Conservation (phyloP, 2,888 invertebrate species). For the Phytoseiulus persimilis region DNA sequence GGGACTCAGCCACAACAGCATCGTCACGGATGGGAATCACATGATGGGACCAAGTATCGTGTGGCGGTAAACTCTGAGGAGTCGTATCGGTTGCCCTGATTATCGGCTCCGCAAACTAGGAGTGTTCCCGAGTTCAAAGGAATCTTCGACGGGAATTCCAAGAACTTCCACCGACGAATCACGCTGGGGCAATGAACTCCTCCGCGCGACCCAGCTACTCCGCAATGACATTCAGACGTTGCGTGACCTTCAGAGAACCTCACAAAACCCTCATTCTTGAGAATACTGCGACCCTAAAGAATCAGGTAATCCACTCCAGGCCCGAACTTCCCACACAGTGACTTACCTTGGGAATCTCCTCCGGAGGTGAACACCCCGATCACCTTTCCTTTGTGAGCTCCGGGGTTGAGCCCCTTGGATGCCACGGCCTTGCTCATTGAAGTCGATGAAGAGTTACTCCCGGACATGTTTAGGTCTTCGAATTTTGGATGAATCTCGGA, state of each 20-base stretch:
- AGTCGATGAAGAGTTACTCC: neutral
- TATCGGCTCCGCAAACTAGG: no score
- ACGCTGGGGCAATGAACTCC: neutral
- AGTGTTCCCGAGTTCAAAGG: neutral
- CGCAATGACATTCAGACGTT: neutral
- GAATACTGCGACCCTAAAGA: no score
- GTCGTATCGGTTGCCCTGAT: no score
- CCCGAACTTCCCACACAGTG: neutral
- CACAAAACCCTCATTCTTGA: neutral
- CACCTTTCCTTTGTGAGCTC: conserved; percentile 79
- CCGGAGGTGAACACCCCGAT: conserved; percentile 94
- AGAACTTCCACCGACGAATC: neutral
- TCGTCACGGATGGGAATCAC: no score
- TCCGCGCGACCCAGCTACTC: neutral
- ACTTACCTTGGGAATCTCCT: conserved; percentile 81
- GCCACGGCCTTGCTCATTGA: neutral
- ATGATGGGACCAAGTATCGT: no score
- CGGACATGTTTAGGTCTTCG: neutral
- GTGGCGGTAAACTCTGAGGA: no score
- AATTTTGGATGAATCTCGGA: neutral
- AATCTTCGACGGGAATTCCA: neutral
- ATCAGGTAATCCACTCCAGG: neutral
- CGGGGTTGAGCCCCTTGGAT: conserved; percentile 48
- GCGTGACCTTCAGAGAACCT: neutral
- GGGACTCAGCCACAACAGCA: no score